These are phyloP conservation scores for Argyra leucocephala DNA, from an alignment of 2,888 invertebrate species.

Conservation along the genomic window DNA sequence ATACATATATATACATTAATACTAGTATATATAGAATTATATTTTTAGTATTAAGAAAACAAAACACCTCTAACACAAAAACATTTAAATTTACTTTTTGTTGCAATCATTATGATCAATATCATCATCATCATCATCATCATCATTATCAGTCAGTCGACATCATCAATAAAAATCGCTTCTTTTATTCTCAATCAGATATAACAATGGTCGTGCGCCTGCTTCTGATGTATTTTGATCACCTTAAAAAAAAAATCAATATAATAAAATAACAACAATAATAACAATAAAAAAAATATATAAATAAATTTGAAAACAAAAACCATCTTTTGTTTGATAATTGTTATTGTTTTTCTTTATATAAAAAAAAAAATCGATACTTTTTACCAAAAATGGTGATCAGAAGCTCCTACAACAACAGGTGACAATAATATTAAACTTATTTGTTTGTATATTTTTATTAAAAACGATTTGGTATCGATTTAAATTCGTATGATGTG, in stretches of 20 bases:
- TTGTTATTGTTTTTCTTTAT: neutral
- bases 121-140: neutral
- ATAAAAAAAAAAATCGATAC: neutral
- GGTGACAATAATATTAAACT: neutral
- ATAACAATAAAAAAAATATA: neutral
- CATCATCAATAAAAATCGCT: neutral
- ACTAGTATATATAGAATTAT: too few species aligned
- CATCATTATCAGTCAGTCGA: neutral
- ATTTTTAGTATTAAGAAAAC: neutral
- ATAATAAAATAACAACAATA: neutral
- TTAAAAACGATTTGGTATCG: neutral
- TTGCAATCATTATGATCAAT: neutral
- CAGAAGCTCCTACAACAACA: constrained; percentile 6
- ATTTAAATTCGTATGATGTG: neutral
- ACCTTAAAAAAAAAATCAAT: neutral
- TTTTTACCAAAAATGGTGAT: neutral
- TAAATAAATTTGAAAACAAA: neutral
- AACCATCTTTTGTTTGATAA: neutral
- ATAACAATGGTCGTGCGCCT: constrained; percentile 6
- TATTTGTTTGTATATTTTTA: too few species aligned
- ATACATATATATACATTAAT: too few species aligned
- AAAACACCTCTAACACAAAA: neutral
- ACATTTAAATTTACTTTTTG: neutral
- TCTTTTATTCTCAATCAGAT: neutral
- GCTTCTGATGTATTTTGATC: neutral